phyloP scores from a whole-genome alignment of 1,140 invertebrate genomes.

The Platyscapa corneri region DNA sequence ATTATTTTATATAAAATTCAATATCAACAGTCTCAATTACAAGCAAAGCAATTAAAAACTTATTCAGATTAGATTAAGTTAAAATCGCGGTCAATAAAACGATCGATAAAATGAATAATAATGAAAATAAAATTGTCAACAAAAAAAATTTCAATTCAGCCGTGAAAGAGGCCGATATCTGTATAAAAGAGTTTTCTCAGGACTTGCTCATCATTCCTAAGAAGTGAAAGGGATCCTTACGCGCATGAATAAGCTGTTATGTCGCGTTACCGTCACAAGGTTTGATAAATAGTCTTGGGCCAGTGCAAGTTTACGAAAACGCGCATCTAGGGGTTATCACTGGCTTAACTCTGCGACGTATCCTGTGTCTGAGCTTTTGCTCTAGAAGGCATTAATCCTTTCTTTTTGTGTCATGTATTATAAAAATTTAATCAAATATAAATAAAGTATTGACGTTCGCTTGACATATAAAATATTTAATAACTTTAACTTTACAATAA shows the following conservation, averaged over 20 bases:
- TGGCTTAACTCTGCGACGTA: slow-evolving; percentile 56
- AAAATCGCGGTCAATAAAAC: neutral
- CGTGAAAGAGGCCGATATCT: neutral
- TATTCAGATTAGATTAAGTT: neutral
- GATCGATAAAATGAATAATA: slow-evolving; percentile 11
- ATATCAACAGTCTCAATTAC: neutral
- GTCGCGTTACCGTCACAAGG: slow-evolving; percentile 57
- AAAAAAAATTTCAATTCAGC: slow-evolving; percentile 44
- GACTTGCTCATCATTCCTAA: neutral
- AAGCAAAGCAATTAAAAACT: neutral
- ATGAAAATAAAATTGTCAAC: neutral
- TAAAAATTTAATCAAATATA: neutral
- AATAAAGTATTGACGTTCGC: neutral
- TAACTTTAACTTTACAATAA: no score
- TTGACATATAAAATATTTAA: no score
- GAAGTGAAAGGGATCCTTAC: slow-evolving; percentile 56
- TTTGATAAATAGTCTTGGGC: slow-evolving; percentile 67
- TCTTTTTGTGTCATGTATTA: neutral
- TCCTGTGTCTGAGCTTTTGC: neutral
- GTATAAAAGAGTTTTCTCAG: neutral
- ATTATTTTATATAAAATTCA: neutral
- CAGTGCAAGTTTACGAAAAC: slow-evolving; percentile 55
- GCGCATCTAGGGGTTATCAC: slow-evolving; percentile 58
- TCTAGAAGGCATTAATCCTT: slow-evolving; percentile 19
- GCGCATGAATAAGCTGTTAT: slow-evolving; percentile 70